Evolutionary conservation across 2,797 vertebrate species (phyloP).

Genomic region (Brachyrhaphis roseni): DNA sequence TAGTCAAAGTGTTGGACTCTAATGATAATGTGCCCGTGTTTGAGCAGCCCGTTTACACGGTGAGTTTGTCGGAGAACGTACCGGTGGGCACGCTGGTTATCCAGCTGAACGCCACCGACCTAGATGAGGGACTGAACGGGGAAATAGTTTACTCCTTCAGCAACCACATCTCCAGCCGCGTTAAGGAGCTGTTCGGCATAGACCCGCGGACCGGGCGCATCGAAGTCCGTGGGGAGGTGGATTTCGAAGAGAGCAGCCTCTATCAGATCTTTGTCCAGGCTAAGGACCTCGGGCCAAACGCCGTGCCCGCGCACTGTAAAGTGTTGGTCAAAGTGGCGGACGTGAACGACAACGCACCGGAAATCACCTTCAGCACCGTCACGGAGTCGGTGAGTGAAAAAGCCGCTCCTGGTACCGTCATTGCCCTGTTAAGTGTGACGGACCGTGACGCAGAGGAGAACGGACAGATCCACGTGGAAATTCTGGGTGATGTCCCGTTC

Average conservation of each 20-base stretch:
- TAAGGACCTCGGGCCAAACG: constrained; percentile 95
- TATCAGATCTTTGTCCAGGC: constrained; percentile 98
- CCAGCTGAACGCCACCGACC: constrained; percentile 95
- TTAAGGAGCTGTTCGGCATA: constrained; percentile 92
- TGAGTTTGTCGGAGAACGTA: constrained; percentile 91
- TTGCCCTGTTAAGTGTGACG: constrained; percentile 94
- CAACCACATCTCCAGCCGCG: constrained; percentile 91
- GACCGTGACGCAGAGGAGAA: constrained; percentile 94
- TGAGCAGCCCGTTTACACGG: constrained; percentile 92
- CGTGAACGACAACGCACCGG: constrained; percentile 93
- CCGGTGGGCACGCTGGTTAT: constrained; percentile 91
- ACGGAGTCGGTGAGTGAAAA: constrained; percentile 94
- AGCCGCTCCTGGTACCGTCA: constrained; percentile 92
- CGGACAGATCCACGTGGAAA: constrained; percentile 92
- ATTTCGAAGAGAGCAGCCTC: constrained; percentile 93
- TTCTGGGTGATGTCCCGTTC: constrained; percentile 94
- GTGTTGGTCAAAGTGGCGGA: constrained; percentile 92
- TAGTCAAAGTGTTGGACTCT: constrained; percentile 93
- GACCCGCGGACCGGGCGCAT: constrained; percentile 90
- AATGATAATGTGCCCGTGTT: constrained; percentile 98
- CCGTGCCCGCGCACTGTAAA: constrained; percentile 96
- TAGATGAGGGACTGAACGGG: constrained; percentile 93
- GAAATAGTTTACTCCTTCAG: constrained; percentile 96
- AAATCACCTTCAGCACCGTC: constrained; percentile 96
- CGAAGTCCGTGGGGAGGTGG: constrained; percentile 93